Percentiles rank a stretch among this genome's conserved stretches.
Evolutionary conservation across 2,113 vertebrate genomes (phyloP).

Genomic region (Chloroceryle aenea): DNA sequence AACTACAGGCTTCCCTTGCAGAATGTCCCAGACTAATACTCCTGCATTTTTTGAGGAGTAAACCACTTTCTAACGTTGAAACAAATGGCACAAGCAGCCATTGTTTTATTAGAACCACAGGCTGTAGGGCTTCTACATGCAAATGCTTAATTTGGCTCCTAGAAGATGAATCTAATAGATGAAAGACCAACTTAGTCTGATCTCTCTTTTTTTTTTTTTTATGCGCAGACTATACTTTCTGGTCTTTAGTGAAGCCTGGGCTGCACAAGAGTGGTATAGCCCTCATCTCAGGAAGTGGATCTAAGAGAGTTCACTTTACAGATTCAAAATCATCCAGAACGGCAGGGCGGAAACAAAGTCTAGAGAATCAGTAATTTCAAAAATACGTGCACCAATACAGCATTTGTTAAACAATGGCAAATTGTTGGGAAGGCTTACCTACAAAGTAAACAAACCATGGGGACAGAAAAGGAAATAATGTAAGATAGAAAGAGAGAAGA

Average conservation of each 20-base stretch:
- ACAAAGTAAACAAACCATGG: neutral
- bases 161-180: neutral
- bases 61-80: neutral
- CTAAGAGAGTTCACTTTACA: neutral
- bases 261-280: neutral
- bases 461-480: neutral
- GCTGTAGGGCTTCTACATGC: neutral
- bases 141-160: neutral
- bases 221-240: too few relatives aligned
- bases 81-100: neutral
- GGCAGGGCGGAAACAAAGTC: neutral
- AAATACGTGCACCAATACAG: neutral
- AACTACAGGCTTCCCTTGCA: neutral
- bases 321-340: neutral
- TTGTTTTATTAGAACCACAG: neutral
- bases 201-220: neutral
- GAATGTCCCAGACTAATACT: neutral
- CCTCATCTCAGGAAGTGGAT: neutral
- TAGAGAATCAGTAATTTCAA: neutral
- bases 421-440: neutral
- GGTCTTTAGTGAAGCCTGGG: neutral
- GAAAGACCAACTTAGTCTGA: neutral
- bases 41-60: neutral
- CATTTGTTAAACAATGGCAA: neutral
- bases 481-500: neutral